Conservation (phyloP, 2,797 vertebrate species). For the Coregonus ussuriensis region DNA sequence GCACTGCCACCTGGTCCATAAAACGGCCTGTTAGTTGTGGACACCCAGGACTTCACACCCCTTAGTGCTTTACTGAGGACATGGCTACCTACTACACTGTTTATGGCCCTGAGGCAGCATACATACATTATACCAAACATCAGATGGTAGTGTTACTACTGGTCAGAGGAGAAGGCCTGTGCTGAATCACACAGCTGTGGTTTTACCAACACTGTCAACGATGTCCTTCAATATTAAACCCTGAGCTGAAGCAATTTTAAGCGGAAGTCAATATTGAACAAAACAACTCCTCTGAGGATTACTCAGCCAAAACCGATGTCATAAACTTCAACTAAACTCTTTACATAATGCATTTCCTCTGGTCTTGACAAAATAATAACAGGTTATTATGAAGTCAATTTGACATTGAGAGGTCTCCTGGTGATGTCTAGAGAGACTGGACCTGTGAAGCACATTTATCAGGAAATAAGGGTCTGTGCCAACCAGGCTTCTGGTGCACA, state of each 20-base stretch:
- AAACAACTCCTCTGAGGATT: conserved; percentile 15
- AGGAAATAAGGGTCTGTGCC: not conserved
- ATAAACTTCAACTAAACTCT: conserved; percentile 33
- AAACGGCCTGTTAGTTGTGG: not conserved
- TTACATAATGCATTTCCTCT: conserved; percentile 10
- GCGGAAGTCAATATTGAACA: conserved; percentile 12
- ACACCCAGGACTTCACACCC: not conserved
- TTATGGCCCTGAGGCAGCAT: not conserved
- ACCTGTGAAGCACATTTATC: conserved; percentile 38
- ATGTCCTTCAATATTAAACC: not conserved
- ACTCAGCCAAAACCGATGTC: not conserved
- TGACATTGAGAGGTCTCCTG: conserved; percentile 27
- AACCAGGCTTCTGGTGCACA: conserved; percentile 21
- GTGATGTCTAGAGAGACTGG: conserved; percentile 6
- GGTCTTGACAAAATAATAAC: conserved; percentile 10
- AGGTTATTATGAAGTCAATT: conserved; percentile 32
- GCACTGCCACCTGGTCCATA: not conserved
- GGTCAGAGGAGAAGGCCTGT: not conserved
- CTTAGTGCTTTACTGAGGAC: not conserved
- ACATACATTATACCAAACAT: not conserved
- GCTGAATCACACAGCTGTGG: not conserved
- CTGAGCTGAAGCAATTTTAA: not conserved
- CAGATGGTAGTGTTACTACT: not conserved
- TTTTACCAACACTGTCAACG: not conserved
- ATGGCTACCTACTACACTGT: not conserved